A percentile compares a stretch with the other conserved stretches of the same genome.
Conservation (phyloP, 2,888 invertebrate genomes). For the Encarsia formosa region DNA sequence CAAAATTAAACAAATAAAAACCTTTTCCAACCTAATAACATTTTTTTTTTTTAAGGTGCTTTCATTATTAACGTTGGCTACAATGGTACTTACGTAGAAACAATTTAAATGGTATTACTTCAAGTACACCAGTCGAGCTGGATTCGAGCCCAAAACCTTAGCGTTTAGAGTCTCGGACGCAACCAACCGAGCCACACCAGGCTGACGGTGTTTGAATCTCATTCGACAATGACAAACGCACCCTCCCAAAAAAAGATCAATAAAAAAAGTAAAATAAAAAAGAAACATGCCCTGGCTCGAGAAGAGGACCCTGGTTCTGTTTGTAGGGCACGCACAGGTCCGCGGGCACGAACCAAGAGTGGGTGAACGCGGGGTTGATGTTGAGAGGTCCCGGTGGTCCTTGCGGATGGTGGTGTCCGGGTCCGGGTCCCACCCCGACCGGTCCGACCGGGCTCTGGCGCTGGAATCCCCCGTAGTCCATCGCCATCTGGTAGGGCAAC, state of each 20-base stretch:
- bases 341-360: constrained; percentile 94
- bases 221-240: too few species aligned
- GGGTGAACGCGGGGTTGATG: constrained; percentile 79
- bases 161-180: too few species aligned
- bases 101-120: too few species aligned
- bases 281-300: constrained; percentile 86
- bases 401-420: constrained; percentile 81
- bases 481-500: constrained; percentile 87
- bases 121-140: too few species aligned
- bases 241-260: not conserved
- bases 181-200: too few species aligned
- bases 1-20: too few species aligned
- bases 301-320: constrained; percentile 74
- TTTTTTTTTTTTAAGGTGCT: too few species aligned
- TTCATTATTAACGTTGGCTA: too few species aligned
- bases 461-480: constrained; percentile 61
- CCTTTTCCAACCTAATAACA: too few species aligned
- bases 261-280: constrained; percentile 36
- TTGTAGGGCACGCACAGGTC: constrained; percentile 87
- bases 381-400: constrained; percentile 72
- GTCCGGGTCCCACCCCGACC: constrained; percentile 44
- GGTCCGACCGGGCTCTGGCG: constrained; percentile 53
- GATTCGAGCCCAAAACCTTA: too few species aligned
- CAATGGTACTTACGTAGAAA: too few species aligned
- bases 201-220: too few species aligned